Evolutionary conservation across 2,113 vertebrate genomes (phyloP).

Genomic region (Brachyhypopomus occidentalis): DNA sequence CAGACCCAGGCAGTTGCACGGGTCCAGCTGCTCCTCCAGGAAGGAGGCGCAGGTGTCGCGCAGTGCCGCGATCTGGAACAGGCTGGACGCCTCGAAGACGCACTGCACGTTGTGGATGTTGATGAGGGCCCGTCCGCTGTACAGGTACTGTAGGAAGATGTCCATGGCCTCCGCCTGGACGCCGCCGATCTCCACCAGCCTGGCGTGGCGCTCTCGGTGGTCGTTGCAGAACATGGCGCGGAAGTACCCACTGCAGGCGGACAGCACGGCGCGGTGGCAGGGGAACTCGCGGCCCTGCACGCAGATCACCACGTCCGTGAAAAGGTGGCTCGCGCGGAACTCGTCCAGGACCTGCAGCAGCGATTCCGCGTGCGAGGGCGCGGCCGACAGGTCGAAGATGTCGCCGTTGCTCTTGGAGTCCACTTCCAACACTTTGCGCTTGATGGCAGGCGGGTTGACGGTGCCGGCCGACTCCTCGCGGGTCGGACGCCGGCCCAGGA

Average conservation of each 20-base stretch:
- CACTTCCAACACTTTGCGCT: conserved; percentile 97
- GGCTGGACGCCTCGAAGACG: conserved; percentile 94
- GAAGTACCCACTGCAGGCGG: conserved; percentile 86
- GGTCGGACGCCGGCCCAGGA: conserved; percentile 92
- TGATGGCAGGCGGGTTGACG: conserved; percentile 92
- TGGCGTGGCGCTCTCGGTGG: conserved; percentile 85
- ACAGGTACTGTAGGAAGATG: conserved; percentile 93
- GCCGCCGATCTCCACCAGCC: conserved; percentile 88
- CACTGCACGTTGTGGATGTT: conserved; percentile 97
- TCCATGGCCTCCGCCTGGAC: conserved; percentile 94
- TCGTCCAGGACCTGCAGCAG: conserved; percentile 98
- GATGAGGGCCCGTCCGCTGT: conserved; percentile 94
- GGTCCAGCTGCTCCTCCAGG: conserved; percentile 95
- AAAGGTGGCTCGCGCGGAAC: conserved; percentile 80
- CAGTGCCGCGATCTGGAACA: conserved; percentile 91
- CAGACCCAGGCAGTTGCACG: conserved; percentile 96
- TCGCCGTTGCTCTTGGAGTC: conserved; percentile 88
- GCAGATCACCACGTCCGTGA: conserved; percentile 84
- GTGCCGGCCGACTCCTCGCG: conserved; percentile 85
- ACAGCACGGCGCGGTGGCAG: conserved; percentile 84
- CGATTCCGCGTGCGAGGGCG: conserved; percentile 90
- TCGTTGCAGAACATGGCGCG: conserved; percentile 86
- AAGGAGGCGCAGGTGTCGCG: conserved; percentile 96
- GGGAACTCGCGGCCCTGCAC: conserved; percentile 82
- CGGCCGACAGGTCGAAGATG: conserved; percentile 91